These are phyloP conservation scores for Tiliacea citrago DNA, from an alignment of 2,888 invertebrate species.

Conservation along the genomic window DNA sequence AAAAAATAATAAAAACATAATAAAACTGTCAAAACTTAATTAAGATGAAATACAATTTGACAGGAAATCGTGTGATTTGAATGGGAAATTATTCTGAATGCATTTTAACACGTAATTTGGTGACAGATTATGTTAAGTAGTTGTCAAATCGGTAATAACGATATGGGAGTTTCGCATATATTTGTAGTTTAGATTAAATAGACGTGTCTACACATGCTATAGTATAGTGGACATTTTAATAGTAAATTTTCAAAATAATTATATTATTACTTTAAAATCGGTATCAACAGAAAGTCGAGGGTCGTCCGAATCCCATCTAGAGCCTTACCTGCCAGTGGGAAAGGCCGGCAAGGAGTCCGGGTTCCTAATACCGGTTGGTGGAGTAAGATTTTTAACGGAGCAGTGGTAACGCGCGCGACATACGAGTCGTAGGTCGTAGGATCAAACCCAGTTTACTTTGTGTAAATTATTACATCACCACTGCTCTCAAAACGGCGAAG, in stretches of 20 bases:
- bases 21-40: constrained; percentile 32
- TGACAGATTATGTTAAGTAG: constrained; percentile 37
- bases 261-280: too few relatives aligned
- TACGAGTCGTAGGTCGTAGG: too few relatives aligned
- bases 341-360: too few relatives aligned
- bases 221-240: neutral
- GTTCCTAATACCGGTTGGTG: neutral
- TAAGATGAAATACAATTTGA: constrained; percentile 24
- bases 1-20: constrained; percentile 25
- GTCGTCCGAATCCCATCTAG: neutral
- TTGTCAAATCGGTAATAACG: constrained; percentile 27
- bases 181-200: constrained; percentile 11
- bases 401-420: too few relatives aligned
- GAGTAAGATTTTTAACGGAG: neutral
- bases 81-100: constrained; percentile 30
- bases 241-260: neutral
- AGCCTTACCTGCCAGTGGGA: neutral
- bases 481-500: too few relatives aligned
- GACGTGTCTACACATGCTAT: neutral
- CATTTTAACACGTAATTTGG: constrained; percentile 22
- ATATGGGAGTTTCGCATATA: constrained; percentile 23
- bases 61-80: constrained; percentile 15
- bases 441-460: too few relatives aligned
- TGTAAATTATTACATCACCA: too few relatives aligned
- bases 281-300: neutral